Percentiles rank a stretch among this genome's conserved stretches.
Conservation (phyloP, 2,888 invertebrate species). For the Chaitophorus viminalis region DNA sequence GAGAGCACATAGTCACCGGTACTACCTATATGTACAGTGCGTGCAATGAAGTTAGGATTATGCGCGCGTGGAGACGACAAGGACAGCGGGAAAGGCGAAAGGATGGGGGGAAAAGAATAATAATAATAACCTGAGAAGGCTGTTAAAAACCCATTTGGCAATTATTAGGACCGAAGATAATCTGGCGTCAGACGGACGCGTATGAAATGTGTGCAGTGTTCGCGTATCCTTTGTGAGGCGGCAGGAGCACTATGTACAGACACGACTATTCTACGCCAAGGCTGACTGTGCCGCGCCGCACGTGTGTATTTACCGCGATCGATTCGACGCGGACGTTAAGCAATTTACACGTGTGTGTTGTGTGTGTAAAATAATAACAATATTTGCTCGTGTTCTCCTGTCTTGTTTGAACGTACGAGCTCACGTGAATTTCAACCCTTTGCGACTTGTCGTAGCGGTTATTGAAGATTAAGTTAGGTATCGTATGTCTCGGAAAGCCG, state of each 20-base stretch:
- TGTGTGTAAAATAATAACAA: not conserved
- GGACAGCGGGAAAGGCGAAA: not conserved
- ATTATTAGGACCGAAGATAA: slow-evolving; percentile 51
- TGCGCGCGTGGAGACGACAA: not conserved
- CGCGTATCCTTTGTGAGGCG: slow-evolving; percentile 17
- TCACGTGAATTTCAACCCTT: not conserved
- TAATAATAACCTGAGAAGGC: not conserved
- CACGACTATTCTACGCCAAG: not conserved
- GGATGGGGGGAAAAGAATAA: not conserved
- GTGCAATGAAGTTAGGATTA: too few relatives aligned
- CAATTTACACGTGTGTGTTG: too few relatives aligned
- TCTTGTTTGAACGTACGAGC: not conserved
- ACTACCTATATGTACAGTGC: too few relatives aligned
- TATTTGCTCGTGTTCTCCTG: not conserved
- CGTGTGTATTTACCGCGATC: slow-evolving; percentile 18
- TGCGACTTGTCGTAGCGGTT: not conserved
- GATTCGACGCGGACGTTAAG: slow-evolving; percentile 12
- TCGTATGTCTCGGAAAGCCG: too few relatives aligned
- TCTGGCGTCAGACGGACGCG: slow-evolving; percentile 51
- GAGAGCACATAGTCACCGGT: too few relatives aligned
- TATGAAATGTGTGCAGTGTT: not conserved
- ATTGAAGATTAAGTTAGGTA: too few relatives aligned
- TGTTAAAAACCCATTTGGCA: slow-evolving; percentile 59
- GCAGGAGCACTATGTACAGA: not conserved
- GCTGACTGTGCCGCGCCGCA: not conserved